Evolutionary conservation across 1,140 invertebrate genomes (phyloP), one percentile per base, ranked within the genome.

Genomic region (Platyscapa corneri): DNA sequence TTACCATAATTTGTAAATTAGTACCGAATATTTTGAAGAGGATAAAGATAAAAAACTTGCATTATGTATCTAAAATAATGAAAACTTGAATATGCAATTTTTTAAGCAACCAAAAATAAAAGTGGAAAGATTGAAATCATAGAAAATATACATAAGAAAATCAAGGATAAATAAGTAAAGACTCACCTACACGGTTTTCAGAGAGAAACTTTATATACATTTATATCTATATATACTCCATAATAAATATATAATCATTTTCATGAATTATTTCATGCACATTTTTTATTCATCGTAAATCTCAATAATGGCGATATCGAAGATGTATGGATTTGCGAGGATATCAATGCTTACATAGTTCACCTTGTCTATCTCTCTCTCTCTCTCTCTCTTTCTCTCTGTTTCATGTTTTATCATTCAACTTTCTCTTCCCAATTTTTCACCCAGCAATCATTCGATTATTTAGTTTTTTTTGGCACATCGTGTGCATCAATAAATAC

Each of bases 181-280:
- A 67, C 64, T 74, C 39, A 75, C 42, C n/a, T 74, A 39, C 65
- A 39, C 56, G 65, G 75, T 87, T 83, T 86, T 84, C 78, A 86
- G 82, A 87, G 87, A 81, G 85, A 86, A 87, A 87, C 87, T 87
- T 86, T 87, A 87, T 87, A 85, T 86, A 86, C 79, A 86, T 75
- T 75, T 74, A 80, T 79, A 86, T 86, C 85, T 88, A 86, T 85
- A 87, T 84, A 88, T 88, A 87, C 78, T 76, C 67, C 86, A 87
- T 87, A 89, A 88, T 89, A 89, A 89, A 89, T 89, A 89, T 89
- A 87, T 87, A 87, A 86, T 87, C 80, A 86, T 86, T 84, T 34
- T 86, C 42, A 56, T 87, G 75, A 39, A 65, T 39, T 86, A 81
- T 53, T 49, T 39, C 76, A 83, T 86, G 79, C 84, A 86, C 74